These are phyloP conservation scores for Chaitophorus viminalis DNA, from an alignment of 2,888 invertebrate genomes.

Conservation along the genomic window DNA sequence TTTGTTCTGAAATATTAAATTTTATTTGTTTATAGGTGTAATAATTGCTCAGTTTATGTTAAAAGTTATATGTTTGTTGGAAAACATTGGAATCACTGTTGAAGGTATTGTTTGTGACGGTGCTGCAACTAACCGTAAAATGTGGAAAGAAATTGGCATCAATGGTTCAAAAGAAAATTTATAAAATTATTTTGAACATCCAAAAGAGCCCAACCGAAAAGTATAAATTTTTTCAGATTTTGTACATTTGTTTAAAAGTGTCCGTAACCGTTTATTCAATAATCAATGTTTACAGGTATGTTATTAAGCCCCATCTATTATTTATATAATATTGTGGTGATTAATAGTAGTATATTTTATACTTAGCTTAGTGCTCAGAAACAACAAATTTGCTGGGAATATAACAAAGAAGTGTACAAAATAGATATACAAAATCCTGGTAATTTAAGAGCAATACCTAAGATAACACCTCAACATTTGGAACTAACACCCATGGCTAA, in stretches of 20 bases:
- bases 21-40: slow-evolving; percentile 2
- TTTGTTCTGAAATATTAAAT: neutral
- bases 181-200: slow-evolving; percentile 5
- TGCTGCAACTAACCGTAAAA: too few relatives aligned
- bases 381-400: neutral
- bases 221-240: neutral
- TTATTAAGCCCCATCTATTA: neutral
- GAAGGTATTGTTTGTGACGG: neutral
- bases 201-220: neutral
- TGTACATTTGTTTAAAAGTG: slow-evolving; percentile 4
- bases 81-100: slow-evolving; percentile 4
- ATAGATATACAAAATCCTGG: neutral
- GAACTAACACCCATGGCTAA: neutral
- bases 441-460: neutral
- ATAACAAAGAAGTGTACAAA: slow-evolving; percentile 7
- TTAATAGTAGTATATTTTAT: neutral
- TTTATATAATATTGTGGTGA: neutral
- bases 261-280: neutral
- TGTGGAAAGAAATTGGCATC: neutral
- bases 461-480: neutral
- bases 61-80: slow-evolving; percentile 6
- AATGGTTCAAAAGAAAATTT: slow-evolving; percentile 2
- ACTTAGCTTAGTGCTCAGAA: neutral
- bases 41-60: slow-evolving; percentile 1
- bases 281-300: neutral